Evolutionary conservation across 2,113 vertebrate genomes (phyloP).

Genomic region (Empidonax traillii): DNA sequence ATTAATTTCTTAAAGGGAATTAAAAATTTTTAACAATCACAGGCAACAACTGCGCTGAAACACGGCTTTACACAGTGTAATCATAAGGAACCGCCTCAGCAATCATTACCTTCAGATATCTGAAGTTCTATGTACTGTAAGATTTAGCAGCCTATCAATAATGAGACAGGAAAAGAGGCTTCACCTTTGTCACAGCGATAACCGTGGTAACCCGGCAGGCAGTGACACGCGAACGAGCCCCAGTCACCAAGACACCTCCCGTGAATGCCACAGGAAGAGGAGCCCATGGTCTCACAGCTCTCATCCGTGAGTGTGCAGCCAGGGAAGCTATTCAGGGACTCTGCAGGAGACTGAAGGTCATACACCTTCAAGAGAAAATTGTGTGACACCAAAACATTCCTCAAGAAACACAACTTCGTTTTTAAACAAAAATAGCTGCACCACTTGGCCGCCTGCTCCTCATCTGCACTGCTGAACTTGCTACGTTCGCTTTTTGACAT

Average conservation of each 20-base stretch:
- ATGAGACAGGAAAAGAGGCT: not conserved
- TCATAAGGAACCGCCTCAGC: not conserved
- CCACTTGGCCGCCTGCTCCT: not conserved
- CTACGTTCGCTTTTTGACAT: not conserved
- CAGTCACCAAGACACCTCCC: slow-evolving; percentile 84
- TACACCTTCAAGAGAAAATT: slow-evolving; percentile 70
- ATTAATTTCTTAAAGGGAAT: not conserved
- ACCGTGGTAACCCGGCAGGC: slow-evolving; percentile 80
- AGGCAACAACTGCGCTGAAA: not conserved
- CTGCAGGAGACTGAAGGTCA: slow-evolving; percentile 83
- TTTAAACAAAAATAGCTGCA: not conserved
- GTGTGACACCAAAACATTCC: not conserved
- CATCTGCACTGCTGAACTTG: not conserved
- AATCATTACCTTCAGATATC: not conserved
- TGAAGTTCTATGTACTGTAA: not conserved
- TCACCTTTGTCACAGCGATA: slow-evolving; percentile 86
- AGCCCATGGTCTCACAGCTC: slow-evolving; percentile 84
- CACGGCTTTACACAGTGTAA: not conserved
- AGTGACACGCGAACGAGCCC: slow-evolving; percentile 85
- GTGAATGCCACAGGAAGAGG: slow-evolving; percentile 79
- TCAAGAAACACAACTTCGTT: not conserved
- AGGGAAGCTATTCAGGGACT: slow-evolving; percentile 81
- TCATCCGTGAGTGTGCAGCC: slow-evolving; percentile 82
- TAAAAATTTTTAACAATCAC: not conserved
- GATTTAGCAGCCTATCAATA: not conserved